Base-by-base conservation (phyloP, 2,113 vertebrate genomes). In the Peromyscus leucopus region DNA sequence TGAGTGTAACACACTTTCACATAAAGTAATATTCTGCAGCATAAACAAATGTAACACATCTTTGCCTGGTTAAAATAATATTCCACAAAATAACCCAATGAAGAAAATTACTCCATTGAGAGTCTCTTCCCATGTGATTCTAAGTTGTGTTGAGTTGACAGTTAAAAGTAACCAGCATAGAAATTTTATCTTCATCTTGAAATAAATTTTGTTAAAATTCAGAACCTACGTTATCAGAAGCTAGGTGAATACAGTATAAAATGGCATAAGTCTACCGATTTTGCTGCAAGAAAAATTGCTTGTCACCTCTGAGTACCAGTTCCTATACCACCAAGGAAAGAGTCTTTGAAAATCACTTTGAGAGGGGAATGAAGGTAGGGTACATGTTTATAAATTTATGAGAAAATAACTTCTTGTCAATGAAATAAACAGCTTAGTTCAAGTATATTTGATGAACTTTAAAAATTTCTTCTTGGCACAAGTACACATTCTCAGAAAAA, bases 401-500 rank as follows among this genome's bases (percentile, higher is more conserved):
- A 61, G 9, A 78, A 97, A 97, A 89, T 96, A 98, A 97, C 97
- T 97, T 96, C 55, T 74, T 86, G 76, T 91, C 85, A 90, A 63
- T 91, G 94, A 95, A 85, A 94, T 80, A 97, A 97, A 93, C 28
- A 87, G 8, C 13, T 98, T n/a, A 28, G 57, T 67, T 74, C 82
- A 97, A 93, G 55, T 97, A 63, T 93, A 94, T 1, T 78, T 89
- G 72, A 93, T 79, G 0, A 91, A 76, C 79, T 92, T 74, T 71
- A 93, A 84, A 51, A 78, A 63, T 88, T 69, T 57, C 59, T 90
- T 82, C 96, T 92, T 97, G 91, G 96, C 75, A 92, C 82, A 97
- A 96, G 86, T 94, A 93, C 96, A 95, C 96, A 65, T 16, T 95
- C 94, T 93, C 91, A 98, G 76, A 98, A 96, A 91, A 94, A 42